These are phyloP conservation scores for Leptodactylus fuscus DNA, from an alignment of 2,113 vertebrate species.

Conservation along the genomic window DNA sequence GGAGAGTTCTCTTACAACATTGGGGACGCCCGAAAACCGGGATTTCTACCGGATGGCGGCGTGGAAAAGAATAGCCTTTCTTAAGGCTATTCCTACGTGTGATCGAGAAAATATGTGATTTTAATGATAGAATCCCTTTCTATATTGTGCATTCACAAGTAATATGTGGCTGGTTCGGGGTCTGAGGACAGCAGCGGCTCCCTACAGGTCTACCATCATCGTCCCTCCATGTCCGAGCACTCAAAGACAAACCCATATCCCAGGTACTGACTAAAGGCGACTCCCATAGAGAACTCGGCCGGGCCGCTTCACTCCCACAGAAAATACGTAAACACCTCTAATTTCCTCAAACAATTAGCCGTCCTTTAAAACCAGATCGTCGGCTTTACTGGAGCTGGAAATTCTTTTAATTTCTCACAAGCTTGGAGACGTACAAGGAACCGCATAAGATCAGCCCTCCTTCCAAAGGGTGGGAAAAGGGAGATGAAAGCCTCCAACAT, in stretches of 20 bases:
- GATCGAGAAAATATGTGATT: too few relatives aligned
- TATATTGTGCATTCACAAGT: too few relatives aligned
- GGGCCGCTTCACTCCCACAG: conserved; percentile 17
- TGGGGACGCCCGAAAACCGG: too few relatives aligned
- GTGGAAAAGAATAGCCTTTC: too few relatives aligned
- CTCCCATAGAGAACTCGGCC: conserved; percentile 26
- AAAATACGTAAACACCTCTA: conserved; percentile 49
- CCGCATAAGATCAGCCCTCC: conserved; percentile 38
- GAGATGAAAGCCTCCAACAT: conserved; percentile 46
- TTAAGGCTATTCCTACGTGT: too few relatives aligned
- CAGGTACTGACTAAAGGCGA: background rate
- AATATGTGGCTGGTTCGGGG: too few relatives aligned
- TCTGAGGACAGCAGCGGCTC: too few relatives aligned
- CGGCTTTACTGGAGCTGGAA: conserved; percentile 22
- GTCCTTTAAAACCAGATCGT: background rate
- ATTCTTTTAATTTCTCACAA: conserved; percentile 18
- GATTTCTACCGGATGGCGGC: too few relatives aligned
- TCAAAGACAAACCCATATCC: background rate
- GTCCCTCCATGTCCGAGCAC: background rate
- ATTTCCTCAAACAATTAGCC: conserved; percentile 19
- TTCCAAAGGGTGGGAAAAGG: conserved; percentile 25
- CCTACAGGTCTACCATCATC: too few relatives aligned
- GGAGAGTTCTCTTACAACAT: too few relatives aligned
- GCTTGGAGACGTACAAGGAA: conserved; percentile 17
- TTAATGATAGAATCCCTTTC: too few relatives aligned